Evolutionary conservation across 1,140 invertebrate genomes (phyloP), one percentile per base, ranked within the genome.

Genomic region (Battus philenor): DNA sequence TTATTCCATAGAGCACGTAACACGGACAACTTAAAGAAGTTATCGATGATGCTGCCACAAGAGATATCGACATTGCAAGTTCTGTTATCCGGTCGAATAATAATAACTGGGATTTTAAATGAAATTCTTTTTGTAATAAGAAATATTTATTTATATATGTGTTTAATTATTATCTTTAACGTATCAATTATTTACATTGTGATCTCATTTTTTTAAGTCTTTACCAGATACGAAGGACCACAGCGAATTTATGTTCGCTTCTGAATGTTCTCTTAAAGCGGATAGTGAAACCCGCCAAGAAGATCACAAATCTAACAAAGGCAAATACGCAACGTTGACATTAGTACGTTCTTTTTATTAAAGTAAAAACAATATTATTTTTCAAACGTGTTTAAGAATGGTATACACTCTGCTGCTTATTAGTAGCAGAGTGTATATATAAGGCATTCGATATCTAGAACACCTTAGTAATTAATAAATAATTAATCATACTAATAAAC

Each of bases 71-170:
- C 72, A 1, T 49, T 84, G 24, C 77, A 84, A 67, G 67, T 78
- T 7, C 12, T 84, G 11, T 54, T 84, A 0, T 84, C 80, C 2
- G 80, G 74, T 1, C 60, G 80, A 9, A 73, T 84, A 7, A 73
- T 84, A 22, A 78, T 84, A 10, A 73, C 67, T 12, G 80, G 80
- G 11, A 75, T 84, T 24, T 54, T 84, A 4, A 81, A 84, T 46
- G 80, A 84, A 44, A 77, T 84, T 26, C 34, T 84, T 22, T 33
- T 75, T 47, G 76, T 83, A 64, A 33, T 3, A 49, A 22, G 16
- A 16, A n/a, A 5, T 29, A 27, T 27, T 47, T 9, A 1, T 10
- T 20, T 7, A 38, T 38, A 17, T 27, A 10, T 50, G 11, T 16
- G 13, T 9, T 15, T 38, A 8, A 29, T 9, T 4, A n/a, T 7